These are phyloP conservation scores for Lepidurus packardi DNA, from an alignment of 1,140 invertebrate species.

Conservation along the genomic window DNA sequence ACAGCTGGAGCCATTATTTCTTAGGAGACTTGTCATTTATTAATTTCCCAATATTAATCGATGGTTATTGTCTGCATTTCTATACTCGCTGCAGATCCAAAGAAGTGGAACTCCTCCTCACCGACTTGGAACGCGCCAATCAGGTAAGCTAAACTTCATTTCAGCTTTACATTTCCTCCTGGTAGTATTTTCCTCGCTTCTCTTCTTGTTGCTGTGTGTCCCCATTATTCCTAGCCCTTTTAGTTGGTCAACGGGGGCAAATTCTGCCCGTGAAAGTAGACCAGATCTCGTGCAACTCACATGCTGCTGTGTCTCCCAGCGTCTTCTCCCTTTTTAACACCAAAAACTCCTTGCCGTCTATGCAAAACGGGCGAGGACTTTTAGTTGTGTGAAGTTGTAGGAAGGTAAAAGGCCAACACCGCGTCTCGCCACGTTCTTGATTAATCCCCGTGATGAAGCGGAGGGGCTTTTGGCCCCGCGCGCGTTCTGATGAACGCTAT, in stretches of 20 bases:
- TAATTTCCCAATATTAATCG: slow-evolving; percentile 16
- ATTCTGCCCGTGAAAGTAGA: background rate
- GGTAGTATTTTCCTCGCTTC: background rate
- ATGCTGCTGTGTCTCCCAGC: background rate
- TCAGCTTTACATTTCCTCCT: background rate
- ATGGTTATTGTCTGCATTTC: background rate
- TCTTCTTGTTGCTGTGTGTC: background rate
- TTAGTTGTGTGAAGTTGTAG: slow-evolving; percentile 19
- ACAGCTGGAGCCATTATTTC: background rate
- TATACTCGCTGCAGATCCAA: background rate
- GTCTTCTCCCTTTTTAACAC: background rate
- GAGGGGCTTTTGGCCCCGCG: slow-evolving; percentile 9
- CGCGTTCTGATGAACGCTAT: slow-evolving; percentile 21
- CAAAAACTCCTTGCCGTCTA: background rate
- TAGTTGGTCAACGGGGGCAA: slow-evolving; percentile 2
- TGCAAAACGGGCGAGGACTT: background rate
- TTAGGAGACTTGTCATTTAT: background rate
- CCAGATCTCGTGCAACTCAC: slow-evolving; percentile 1
- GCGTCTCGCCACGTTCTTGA: slow-evolving; percentile 17
- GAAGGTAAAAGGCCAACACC: background rate
- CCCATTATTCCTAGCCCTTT: background rate
- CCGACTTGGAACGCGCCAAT: slow-evolving; percentile 20
- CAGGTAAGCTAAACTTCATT: slow-evolving; percentile 11
- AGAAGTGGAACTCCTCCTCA: slow-evolving; percentile 18
- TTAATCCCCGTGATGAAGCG: background rate